Evolutionary conservation across 1,140 invertebrate genomes (phyloP).

Genomic region (Helicoverpa armigera): DNA sequence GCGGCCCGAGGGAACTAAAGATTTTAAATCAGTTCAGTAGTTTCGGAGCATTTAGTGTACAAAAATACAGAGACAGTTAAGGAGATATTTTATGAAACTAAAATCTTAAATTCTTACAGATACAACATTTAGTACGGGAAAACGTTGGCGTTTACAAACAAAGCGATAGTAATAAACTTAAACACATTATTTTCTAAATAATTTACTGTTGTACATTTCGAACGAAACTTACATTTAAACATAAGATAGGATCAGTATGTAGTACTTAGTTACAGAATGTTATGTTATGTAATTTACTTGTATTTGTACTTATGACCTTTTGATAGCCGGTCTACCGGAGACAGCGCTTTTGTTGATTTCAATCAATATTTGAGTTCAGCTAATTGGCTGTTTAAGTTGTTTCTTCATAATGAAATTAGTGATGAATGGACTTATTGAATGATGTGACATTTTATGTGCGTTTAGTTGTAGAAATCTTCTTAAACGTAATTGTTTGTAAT

Average conservation of each 20-base stretch:
- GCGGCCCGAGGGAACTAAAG: too few relatives aligned
- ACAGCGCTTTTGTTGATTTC: not conserved
- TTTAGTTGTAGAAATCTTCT: too few relatives aligned
- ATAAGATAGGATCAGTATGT: not conserved
- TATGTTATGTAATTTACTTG: conserved; percentile 2
- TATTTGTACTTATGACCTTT: conserved; percentile 20
- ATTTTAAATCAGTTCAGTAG: too few relatives aligned
- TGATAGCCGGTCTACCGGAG: not conserved
- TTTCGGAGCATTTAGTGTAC: too few relatives aligned
- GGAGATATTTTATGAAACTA: too few relatives aligned
- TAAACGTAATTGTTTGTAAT: too few relatives aligned
- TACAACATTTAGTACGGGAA: too few relatives aligned
- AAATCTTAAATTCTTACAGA: too few relatives aligned
- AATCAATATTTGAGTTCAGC: conserved; percentile 21
- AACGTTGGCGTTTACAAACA: too few relatives aligned
- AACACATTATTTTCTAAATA: not conserved
- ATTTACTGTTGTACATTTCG: not conserved
- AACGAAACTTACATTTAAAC: conserved; percentile 15
- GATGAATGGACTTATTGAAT: not conserved
- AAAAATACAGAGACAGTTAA: too few relatives aligned
- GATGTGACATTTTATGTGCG: too few relatives aligned
- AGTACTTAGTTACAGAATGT: conserved; percentile 6
- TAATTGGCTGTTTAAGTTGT: not conserved
- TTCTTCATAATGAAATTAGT: not conserved
- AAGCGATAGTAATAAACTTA: not conserved